phyloP scores from a whole-genome alignment of 1,140 invertebrate species.

The Epicauta chinensis region DNA sequence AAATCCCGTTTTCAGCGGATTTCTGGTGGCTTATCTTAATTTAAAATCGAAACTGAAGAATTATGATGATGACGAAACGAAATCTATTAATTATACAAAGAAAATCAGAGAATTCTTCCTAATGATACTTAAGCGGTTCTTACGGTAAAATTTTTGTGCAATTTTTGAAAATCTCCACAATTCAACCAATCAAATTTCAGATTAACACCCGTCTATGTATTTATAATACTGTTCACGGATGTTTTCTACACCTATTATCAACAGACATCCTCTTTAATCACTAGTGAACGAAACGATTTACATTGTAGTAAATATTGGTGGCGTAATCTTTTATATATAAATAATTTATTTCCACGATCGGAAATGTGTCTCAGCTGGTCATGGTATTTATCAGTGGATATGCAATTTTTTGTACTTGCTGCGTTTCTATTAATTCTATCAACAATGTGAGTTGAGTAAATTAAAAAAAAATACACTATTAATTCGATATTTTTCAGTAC shows the following conservation, averaged over 20 bases:
- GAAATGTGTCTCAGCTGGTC: conserved; percentile 69
- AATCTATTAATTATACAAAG: conserved; percentile 21
- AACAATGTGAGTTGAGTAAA: conserved; percentile 49
- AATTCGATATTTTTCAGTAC: conserved; percentile 35
- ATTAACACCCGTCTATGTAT: conserved; percentile 50
- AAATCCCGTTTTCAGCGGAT: conserved; percentile 45
- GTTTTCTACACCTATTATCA: conserved; percentile 46
- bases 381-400: conserved; percentile 78
- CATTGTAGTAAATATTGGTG: conserved; percentile 56
- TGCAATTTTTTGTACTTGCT: conserved; percentile 66
- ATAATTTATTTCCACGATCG: conserved; percentile 49
- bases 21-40: conserved; percentile 44
- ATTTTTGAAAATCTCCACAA: too few species aligned
- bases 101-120: conserved; percentile 37
- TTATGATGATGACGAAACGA: conserved; percentile 21
- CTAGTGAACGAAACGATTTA: conserved; percentile 45
- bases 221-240: conserved; percentile 47
- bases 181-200: too few species aligned
- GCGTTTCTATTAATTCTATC: conserved; percentile 49
- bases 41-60: conserved; percentile 33
- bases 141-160: conserved; percentile 43
- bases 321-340: conserved; percentile 58
- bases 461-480: too few species aligned
- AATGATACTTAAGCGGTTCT: conserved; percentile 39
- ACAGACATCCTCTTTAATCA: conserved; percentile 46